These are phyloP conservation scores for Lymantria dispar DNA, from an alignment of 2,888 invertebrate genomes.

Conservation along the genomic window DNA sequence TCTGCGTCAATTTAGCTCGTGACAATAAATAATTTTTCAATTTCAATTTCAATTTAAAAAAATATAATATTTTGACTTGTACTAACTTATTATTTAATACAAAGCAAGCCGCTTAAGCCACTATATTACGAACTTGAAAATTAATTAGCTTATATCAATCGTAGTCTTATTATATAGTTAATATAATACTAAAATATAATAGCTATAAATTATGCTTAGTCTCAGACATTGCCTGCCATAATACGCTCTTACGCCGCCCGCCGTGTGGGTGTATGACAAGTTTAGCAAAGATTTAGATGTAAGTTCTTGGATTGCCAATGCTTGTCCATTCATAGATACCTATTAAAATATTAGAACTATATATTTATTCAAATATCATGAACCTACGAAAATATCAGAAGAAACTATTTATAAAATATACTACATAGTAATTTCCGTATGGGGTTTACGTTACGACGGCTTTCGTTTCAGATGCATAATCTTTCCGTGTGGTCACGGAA, in stretches of 20 bases:
- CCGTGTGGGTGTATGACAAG: conserved; percentile 43
- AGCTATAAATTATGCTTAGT: conserved; percentile 45
- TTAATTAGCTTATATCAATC: conserved; percentile 26
- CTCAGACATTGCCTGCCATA: conserved; percentile 35
- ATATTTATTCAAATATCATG: no score
- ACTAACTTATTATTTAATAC: background rate
- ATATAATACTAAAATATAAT: conserved; percentile 32
- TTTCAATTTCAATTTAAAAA: no score
- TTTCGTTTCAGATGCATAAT: no score
- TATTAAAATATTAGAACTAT: background rate
- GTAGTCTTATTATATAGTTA: conserved; percentile 27
- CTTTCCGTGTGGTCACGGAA: no score
- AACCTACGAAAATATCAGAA: no score
- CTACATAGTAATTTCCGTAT: no score
- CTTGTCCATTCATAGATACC: conserved; percentile 24
- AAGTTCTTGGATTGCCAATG: conserved; percentile 52
- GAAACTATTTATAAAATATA: no score
- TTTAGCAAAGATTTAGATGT: conserved; percentile 53
- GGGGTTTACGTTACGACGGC: no score
- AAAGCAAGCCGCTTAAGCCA: background rate
- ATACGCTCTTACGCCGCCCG: conserved; percentile 32
- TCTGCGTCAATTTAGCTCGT: no score
- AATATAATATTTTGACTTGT: no score
- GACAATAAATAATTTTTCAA: no score
- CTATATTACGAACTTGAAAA: conserved; percentile 19